phyloP scores from a whole-genome alignment of 2,888 invertebrate species.

The Yponomeuta malinellus region DNA sequence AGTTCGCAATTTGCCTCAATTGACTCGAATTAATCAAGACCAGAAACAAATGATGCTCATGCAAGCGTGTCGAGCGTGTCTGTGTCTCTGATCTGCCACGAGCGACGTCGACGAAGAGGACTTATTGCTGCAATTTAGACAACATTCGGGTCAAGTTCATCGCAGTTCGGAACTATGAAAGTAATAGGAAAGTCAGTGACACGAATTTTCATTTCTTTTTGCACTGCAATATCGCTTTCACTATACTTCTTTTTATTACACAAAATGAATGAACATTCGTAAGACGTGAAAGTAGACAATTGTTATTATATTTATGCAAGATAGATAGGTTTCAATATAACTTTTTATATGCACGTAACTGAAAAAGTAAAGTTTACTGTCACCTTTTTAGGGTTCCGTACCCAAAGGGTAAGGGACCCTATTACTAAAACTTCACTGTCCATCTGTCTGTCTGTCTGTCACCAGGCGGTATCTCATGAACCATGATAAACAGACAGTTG shows the following conservation, averaged over 20 bases:
- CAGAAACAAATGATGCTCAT: slow-evolving; percentile 5
- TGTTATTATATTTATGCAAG: slow-evolving; percentile 16
- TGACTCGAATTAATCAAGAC: slow-evolving; percentile 1
- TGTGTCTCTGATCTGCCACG: not conserved
- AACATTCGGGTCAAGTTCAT: slow-evolving; percentile 50
- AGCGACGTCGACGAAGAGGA: not conserved
- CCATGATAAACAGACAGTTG: too few relatives aligned
- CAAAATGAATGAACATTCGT: slow-evolving; percentile 60
- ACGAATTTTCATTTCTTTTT: slow-evolving; percentile 72
- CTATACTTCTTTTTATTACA: slow-evolving; percentile 54
- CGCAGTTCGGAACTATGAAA: slow-evolving; percentile 40
- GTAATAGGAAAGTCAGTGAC: slow-evolving; percentile 66
- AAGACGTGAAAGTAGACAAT: slow-evolving; percentile 67
- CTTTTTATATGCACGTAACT: not conserved
- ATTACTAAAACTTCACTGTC: too few relatives aligned
- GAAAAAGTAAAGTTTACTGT: slow-evolving; percentile 1
- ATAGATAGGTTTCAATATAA: not conserved
- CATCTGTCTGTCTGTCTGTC: too few relatives aligned
- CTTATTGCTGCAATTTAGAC: slow-evolving; percentile 15
- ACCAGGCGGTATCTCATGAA: too few relatives aligned
- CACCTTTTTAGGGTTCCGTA: not conserved
- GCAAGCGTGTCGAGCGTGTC: not conserved
- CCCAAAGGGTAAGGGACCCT: too few relatives aligned
- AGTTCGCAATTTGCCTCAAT: slow-evolving; percentile 11
- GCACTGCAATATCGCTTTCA: slow-evolving; percentile 70